A percentile compares a stretch with the other conserved stretches of the same genome.
phyloP scores from a whole-genome alignment of 2,888 invertebrate species.

The Agonum fuliginosum region DNA sequence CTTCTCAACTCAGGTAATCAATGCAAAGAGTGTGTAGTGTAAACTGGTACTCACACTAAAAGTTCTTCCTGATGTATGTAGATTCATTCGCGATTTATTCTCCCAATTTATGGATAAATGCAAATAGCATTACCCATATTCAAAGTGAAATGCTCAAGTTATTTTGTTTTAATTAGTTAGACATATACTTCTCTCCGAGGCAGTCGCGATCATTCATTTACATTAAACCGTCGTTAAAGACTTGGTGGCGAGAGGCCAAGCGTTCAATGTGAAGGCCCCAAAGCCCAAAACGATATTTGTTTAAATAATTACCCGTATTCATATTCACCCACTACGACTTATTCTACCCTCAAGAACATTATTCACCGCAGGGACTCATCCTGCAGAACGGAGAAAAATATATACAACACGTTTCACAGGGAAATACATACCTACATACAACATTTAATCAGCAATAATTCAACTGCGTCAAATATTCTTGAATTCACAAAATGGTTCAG shows the following conservation, averaged over 20 bases:
- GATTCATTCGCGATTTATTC: constrained; percentile 49
- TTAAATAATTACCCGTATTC: constrained; percentile 28
- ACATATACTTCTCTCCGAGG: constrained; percentile 51
- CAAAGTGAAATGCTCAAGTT: constrained; percentile 56
- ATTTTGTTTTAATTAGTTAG: constrained; percentile 59
- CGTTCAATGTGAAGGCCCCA: neutral
- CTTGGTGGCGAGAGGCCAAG: neutral
- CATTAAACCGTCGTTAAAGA: constrained; percentile 55
- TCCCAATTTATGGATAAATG: constrained; percentile 53
- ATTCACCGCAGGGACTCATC: neutral
- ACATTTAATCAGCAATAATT: no score
- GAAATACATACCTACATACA: no score
- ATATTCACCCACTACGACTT: constrained; percentile 22
- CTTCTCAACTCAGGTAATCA: neutral
- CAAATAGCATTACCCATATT: constrained; percentile 58
- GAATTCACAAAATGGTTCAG: no score
- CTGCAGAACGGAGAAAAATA: no score
- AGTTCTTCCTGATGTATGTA: constrained; percentile 45
- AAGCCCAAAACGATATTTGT: constrained; percentile 14
- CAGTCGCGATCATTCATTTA: constrained; percentile 51
- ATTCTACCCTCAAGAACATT: no score
- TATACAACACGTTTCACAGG: no score
- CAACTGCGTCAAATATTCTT: no score
- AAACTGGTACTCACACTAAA: no score
- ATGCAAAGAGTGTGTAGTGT: no score